A percentile compares a stretch with the other conserved stretches of the same genome.
Evolutionary conservation across 2,113 vertebrate genomes (phyloP).

Genomic region (Monarcha castaneiventris): DNA sequence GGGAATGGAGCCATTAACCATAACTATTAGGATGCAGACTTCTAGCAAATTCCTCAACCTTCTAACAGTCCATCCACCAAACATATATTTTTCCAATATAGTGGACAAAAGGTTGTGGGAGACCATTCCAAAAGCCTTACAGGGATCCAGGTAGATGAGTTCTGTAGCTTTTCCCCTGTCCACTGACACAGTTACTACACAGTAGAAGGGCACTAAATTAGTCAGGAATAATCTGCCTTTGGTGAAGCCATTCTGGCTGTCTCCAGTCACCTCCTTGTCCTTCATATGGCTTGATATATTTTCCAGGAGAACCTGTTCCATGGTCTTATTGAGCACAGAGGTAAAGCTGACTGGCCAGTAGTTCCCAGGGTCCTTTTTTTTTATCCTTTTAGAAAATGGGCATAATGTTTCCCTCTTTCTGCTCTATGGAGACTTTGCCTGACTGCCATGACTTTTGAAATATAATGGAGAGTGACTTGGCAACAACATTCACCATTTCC

Average conservation of each 20-base stretch:
- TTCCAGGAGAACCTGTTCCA: neutral
- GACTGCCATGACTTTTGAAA: neutral
- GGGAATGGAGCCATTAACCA: rapidly evolving
- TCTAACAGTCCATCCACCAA: neutral
- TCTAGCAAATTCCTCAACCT: neutral
- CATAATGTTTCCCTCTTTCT: neutral
- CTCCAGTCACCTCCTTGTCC: neutral
- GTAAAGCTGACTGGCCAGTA: neutral
- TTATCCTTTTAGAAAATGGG: neutral
- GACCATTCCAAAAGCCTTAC: neutral
- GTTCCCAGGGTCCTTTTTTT: neutral
- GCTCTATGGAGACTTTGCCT: neutral
- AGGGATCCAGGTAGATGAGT: neutral
- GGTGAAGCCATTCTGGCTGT: neutral
- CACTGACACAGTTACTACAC: neutral
- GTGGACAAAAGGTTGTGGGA: neutral
- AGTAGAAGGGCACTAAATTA: neutral
- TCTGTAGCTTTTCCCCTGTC: neutral
- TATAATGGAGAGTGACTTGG: too few species aligned
- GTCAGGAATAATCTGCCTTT: neutral
- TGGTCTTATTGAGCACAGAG: neutral
- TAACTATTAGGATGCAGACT: neutral
- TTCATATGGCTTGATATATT: neutral
- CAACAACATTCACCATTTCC: neutral
- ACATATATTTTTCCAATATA: neutral